Evolutionary conservation across 1,140 invertebrate genomes (phyloP), one percentile per base, ranked within the genome.

Genomic region (Maniola jurtina): DNA sequence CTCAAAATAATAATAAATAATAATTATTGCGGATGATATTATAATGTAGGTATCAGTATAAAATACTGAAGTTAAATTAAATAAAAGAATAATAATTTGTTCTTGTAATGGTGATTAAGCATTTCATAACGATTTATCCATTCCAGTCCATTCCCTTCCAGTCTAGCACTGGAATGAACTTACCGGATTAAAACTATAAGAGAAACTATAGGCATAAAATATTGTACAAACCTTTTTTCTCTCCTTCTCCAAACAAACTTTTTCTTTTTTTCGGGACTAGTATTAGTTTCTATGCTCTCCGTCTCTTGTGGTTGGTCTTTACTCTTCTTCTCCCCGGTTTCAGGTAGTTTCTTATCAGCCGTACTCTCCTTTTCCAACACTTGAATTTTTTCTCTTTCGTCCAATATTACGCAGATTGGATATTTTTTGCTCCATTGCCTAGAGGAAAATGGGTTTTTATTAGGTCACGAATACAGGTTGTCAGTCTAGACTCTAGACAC

Each of bases 401-500:
- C 89, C 42, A 92, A 64, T 65, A 92, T 92, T 48, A 98, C 92
- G 80, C 95, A 96, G 73, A 98, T 96, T 1, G 96, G 97, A 90
- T 97, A 98, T 81, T 98, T 98, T 89, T 97, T 97, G 84, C 96
- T 97, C 97, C 96, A 98, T 65, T 96, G 92, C 75, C 94, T 95
- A 55, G 80, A 89, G 77, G 64, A 71, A 75, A 55, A 64, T 42
- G 68, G 52, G 36, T 50, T 61, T 16, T 16, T 61, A 62, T 59
- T 57, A 66, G 52, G 45, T 58, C 60, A 57, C 34, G 10, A 59
- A 62, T 58, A 33, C 64, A 71, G 67, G 66, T 63, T 60, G 15
- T 6, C 45, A 9, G 65, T 64, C 55, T 69, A 63, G 60, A 57
- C 56, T 64, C 55, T 69, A 63, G 60, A 57, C 56, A 57, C 16